Percentiles rank a stretch among this genome's conserved stretches.
phyloP scores from a whole-genome alignment of 2,888 invertebrate genomes.

The Chalcosyrphus nemorum region DNA sequence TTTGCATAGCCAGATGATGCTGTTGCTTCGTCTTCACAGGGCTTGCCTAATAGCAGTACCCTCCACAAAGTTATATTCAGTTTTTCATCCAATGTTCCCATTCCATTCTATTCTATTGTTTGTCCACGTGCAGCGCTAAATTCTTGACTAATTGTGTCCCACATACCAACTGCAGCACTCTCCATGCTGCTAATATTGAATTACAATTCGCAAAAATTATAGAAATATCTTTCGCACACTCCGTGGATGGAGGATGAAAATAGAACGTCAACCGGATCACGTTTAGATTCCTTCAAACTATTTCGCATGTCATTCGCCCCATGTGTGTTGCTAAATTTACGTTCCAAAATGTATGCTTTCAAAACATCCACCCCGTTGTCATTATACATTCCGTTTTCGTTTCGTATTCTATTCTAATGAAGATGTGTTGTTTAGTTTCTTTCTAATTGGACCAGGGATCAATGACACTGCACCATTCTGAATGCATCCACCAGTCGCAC shows the following conservation, averaged over 20 bases:
- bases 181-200: neutral
- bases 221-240: neutral
- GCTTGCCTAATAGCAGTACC: no score
- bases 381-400: neutral
- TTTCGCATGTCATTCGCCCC: neutral
- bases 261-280: neutral
- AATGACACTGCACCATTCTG: constrained; percentile 35
- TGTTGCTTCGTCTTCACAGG: no score
- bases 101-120: no score
- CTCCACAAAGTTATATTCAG: no score
- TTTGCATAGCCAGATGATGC: no score
- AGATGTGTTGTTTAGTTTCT: neutral
- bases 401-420: neutral
- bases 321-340: neutral
- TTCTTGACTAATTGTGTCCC: no score
- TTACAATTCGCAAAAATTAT: neutral
- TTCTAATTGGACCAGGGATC: constrained; percentile 42
- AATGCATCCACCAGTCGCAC: neutral
- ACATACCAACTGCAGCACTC: no score
- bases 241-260: neutral
- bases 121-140: no score
- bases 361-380: neutral
- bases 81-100: no score
- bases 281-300: neutral
- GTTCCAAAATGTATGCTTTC: neutral